These are phyloP conservation scores for Oligia fasciuncula DNA, from an alignment of 2,888 invertebrate genomes.

Conservation along the genomic window DNA sequence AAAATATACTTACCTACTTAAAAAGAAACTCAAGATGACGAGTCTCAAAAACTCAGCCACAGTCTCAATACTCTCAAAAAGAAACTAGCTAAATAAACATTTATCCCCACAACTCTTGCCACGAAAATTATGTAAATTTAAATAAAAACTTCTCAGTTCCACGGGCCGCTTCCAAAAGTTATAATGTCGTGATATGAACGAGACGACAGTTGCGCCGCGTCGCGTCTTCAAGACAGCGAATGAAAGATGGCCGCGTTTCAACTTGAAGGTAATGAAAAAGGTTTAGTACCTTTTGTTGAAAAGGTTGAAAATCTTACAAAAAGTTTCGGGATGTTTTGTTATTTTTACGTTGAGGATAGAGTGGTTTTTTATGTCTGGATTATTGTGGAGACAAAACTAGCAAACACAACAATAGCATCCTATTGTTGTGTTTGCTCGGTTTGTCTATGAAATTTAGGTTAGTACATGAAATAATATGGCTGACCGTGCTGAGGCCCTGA, in stretches of 20 bases:
- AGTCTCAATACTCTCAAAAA: constrained; percentile 5
- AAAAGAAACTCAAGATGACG: no score
- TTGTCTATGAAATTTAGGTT: constrained; percentile 5
- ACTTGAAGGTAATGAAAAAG: constrained; percentile 62
- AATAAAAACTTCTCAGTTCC: constrained; percentile 55
- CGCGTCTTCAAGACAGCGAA: constrained; percentile 48
- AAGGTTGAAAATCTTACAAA: constrained; percentile 50
- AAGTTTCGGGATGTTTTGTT: constrained; percentile 48
- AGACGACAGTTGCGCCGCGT: constrained; percentile 49
- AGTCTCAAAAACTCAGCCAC: background rate
- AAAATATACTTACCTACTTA: background rate
- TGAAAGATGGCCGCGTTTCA: constrained; percentile 58
- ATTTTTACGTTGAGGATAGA: constrained; percentile 39
- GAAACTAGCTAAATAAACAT: constrained; percentile 34
- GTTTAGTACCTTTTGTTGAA: constrained; percentile 60
- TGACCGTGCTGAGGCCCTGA: background rate
- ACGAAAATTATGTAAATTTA: constrained; percentile 51
- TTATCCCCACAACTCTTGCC: constrained; percentile 31
- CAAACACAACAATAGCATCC: background rate
- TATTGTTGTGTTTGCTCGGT: constrained; percentile 27
- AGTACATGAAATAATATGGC: background rate
- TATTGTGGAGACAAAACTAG: constrained; percentile 23
- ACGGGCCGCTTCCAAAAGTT: constrained; percentile 58
- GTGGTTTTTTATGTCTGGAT: constrained; percentile 38
- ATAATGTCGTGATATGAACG: constrained; percentile 54